Evolutionary conservation across 2,888 invertebrate species (phyloP).

Genomic region (Erebia palarica): DNA sequence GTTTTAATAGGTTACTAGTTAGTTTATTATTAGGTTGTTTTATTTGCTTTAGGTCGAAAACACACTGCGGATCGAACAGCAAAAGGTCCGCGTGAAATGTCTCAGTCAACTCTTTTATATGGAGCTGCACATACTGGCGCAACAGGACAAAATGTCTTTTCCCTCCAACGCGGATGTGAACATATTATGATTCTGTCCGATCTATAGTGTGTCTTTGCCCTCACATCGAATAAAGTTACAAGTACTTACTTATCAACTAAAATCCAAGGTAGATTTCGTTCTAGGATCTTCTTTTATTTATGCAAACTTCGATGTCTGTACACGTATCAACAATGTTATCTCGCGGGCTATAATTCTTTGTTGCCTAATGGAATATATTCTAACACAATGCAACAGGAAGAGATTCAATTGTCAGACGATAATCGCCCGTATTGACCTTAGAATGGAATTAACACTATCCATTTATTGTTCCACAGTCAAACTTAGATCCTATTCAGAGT

Average conservation of each 20-base stretch:
- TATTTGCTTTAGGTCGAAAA: too few relatives aligned
- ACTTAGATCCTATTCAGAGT: constrained; percentile 27
- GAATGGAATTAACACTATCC: constrained; percentile 33
- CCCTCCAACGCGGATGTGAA: too few relatives aligned
- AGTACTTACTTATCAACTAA: background rate
- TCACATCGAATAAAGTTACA: background rate
- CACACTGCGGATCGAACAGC: too few relatives aligned
- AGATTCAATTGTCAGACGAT: constrained; percentile 41
- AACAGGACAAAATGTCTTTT: too few relatives aligned
- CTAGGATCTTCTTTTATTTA: constrained; percentile 27
- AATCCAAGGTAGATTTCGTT: constrained; percentile 17
- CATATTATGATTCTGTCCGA: too few relatives aligned
- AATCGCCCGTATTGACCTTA: constrained; percentile 39
- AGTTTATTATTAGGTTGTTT: too few relatives aligned
- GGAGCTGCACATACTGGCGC: too few relatives aligned
- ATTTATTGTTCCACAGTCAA: constrained; percentile 34
- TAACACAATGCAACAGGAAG: constrained; percentile 43
- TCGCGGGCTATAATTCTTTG: constrained; percentile 39
- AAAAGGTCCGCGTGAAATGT: too few relatives aligned
- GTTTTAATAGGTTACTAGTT: too few relatives aligned
- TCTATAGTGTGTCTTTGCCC: too few relatives aligned
- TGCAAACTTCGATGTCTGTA: constrained; percentile 27
- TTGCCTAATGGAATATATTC: constrained; percentile 37
- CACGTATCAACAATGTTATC: constrained; percentile 38
- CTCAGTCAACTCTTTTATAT: too few relatives aligned